phyloP scores from a whole-genome alignment of 1,140 invertebrate species.

The Nasonia longicornis region DNA sequence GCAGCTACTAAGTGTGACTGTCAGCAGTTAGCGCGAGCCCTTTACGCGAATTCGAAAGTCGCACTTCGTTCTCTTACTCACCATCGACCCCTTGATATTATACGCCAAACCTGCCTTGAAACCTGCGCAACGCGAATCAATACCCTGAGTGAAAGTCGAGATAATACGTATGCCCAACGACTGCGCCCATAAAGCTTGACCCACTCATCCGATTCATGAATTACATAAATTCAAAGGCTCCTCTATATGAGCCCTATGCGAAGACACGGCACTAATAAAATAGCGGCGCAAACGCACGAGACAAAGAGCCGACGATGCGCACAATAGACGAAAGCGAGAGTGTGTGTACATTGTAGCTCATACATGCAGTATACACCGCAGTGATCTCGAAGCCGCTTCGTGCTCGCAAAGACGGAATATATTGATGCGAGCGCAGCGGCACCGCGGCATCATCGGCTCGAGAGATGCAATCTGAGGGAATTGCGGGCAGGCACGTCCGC shows the following conservation, averaged over 20 bases:
- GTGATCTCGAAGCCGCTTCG: no score
- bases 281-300: not conserved
- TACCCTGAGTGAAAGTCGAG: not conserved
- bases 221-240: not conserved
- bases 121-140: not conserved
- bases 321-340: constrained; percentile 25
- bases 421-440: not conserved
- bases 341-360: not conserved
- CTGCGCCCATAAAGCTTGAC: not conserved
- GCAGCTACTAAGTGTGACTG: not conserved
- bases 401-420: constrained; percentile 5
- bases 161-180: not conserved
- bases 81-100: no score
- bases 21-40: not conserved
- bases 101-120: no score
- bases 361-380: not conserved
- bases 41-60: no score
- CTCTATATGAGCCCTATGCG: not conserved
- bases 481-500: constrained; percentile 1
- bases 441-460: not conserved
- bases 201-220: not conserved
- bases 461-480: constrained; percentile 25
- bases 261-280: constrained; percentile 11
- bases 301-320: not conserved
- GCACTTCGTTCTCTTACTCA: no score